Conservation (phyloP, 2,113 vertebrate species). For the Ptilorrhoa leucosticta region DNA sequence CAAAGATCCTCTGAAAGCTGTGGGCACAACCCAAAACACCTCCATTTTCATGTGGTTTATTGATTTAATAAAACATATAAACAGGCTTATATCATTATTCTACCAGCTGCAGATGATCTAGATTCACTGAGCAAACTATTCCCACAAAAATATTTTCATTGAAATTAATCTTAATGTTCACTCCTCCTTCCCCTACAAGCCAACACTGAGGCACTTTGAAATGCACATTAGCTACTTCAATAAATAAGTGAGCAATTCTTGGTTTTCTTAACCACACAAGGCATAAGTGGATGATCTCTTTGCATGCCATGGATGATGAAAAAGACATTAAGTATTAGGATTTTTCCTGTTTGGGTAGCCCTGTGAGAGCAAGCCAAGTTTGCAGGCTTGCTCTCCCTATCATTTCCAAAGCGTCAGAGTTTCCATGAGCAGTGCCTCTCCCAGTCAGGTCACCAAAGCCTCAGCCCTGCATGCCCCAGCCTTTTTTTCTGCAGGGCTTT, state of each 20-base stretch:
- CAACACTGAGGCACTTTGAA: not conserved
- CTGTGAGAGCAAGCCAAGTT: not conserved
- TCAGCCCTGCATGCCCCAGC: not conserved
- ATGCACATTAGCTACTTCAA: not conserved
- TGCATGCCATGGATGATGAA: not conserved
- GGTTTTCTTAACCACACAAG: not conserved
- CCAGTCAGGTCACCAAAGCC: not conserved
- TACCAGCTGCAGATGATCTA: not conserved
- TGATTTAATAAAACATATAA: conserved; percentile 7
- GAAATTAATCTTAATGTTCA: not conserved
- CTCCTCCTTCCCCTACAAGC: not conserved
- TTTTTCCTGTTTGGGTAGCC: conserved; percentile 27
- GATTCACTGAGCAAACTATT: not conserved
- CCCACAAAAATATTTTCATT: conserved; percentile 8
- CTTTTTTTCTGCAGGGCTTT: not conserved
- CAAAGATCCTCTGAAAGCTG: not conserved
- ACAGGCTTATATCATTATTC: not conserved
- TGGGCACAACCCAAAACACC: not conserved
- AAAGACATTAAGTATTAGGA: not conserved
- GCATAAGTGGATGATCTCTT: not conserved
- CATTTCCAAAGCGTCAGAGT: not conserved
- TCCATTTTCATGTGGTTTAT: not conserved
- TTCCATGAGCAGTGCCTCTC: conserved; percentile 8
- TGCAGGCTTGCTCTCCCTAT: not conserved
- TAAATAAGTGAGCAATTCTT: conserved; percentile 30